These are phyloP conservation scores for Acanthiza pusilla DNA, from an alignment of 2,797 vertebrate genomes.

Conservation along the genomic window DNA sequence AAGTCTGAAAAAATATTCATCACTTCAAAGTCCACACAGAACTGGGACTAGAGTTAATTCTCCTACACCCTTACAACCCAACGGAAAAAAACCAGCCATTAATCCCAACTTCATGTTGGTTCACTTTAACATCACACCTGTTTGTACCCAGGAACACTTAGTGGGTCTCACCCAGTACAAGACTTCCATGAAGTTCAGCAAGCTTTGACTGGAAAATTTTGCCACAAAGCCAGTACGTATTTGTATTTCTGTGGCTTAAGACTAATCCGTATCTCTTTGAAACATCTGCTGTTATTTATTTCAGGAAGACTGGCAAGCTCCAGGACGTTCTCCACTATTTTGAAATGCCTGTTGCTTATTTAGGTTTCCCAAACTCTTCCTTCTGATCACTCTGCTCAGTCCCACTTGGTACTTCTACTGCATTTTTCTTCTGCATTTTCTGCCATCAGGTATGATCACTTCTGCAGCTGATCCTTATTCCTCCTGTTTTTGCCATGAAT, in stretches of 20 bases:
- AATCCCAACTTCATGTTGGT: background rate
- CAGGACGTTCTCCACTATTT: background rate
- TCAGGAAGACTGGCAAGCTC: background rate
- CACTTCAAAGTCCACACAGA: background rate
- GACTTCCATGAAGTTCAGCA: background rate
- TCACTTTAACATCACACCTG: background rate
- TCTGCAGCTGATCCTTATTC: background rate
- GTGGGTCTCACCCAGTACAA: background rate
- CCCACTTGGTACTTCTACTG: background rate
- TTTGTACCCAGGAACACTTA: fast-evolving
- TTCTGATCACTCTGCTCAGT: background rate
- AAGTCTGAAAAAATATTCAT: background rate
- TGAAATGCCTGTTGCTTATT: background rate
- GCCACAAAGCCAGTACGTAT: background rate
- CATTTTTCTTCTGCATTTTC: background rate
- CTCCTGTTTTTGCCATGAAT: background rate
- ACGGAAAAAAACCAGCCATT: background rate
- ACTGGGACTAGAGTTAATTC: background rate
- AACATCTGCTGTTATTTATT: background rate
- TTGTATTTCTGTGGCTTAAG: background rate
- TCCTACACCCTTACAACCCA: background rate
- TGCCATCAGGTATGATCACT: background rate
- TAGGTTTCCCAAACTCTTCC: background rate
- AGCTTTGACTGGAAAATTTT: background rate
- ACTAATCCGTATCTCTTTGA: background rate